Conservation (phyloP, 2,888 invertebrate species). For the Leucophenga maculata region DNA sequence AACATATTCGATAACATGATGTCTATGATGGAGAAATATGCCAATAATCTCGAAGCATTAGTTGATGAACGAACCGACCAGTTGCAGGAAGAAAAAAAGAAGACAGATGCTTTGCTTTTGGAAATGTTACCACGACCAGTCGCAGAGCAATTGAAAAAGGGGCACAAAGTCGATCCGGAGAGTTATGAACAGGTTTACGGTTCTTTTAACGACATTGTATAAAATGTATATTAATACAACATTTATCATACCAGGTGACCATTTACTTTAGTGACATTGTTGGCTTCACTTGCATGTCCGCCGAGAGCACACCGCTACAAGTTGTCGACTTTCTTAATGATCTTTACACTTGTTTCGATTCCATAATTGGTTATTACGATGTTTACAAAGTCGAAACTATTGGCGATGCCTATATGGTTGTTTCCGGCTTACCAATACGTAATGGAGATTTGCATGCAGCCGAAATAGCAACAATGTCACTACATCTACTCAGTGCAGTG, state of each 20-base stretch:
- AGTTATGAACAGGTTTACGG: conserved; percentile 90
- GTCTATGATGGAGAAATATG: conserved; percentile 98
- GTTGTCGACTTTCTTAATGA: conserved; percentile 95
- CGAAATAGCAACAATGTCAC: conserved; percentile 94
- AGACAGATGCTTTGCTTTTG: conserved; percentile 90
- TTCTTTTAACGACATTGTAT: conserved; percentile 96
- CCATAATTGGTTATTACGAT: conserved; percentile 92
- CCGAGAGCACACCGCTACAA: conserved; percentile 91
- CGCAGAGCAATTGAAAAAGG: conserved; percentile 93
- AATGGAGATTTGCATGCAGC: conserved; percentile 93
- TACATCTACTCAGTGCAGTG: conserved; percentile 87
- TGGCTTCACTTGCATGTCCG: conserved; percentile 93
- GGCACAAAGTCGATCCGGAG: conserved; percentile 91
- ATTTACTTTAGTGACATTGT: conserved; percentile 97
- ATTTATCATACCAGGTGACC: too few species aligned
- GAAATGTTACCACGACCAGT: conserved; percentile 92
- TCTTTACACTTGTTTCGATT: conserved; percentile 94
- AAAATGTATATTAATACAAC: too few species aligned
- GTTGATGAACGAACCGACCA: conserved; percentile 96
- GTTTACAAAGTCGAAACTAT: conserved; percentile 96
- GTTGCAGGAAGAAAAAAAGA: conserved; percentile 95
- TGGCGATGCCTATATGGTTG: conserved; percentile 94
- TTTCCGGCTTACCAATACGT: conserved; percentile 89
- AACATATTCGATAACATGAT: conserved; percentile 99
- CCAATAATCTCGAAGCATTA: conserved; percentile 92